Evolutionary conservation across 2,113 vertebrate genomes (phyloP).

Genomic region (Mionectes macconnelli): DNA sequence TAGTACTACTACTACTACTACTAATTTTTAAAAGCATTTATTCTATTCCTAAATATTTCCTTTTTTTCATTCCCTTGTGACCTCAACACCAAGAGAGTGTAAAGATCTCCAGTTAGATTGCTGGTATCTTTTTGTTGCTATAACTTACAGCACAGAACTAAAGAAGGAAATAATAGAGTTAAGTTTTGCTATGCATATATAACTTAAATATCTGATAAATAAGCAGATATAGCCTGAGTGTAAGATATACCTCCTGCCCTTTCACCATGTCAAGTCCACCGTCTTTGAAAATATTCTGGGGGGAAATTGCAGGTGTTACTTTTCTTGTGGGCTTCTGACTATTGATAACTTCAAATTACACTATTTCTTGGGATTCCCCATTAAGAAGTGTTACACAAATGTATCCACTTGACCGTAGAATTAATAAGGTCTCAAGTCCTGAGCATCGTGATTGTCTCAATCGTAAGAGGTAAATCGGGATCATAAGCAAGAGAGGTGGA

Average conservation of each 20-base stretch:
- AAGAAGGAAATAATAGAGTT: neutral
- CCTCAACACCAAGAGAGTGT: neutral
- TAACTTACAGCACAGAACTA: neutral
- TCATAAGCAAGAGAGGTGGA: neutral
- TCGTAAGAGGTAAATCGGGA: neutral
- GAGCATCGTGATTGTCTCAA: rapidly evolving
- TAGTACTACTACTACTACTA: neutral
- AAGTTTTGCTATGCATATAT: neutral
- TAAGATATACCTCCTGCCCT: neutral
- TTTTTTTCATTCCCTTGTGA: neutral
- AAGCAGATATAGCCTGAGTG: neutral
- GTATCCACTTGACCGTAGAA: neutral
- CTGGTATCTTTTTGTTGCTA: neutral
- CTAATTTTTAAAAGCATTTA: neutral
- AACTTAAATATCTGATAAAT: neutral
- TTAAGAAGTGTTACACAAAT: neutral
- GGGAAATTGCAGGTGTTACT: rapidly evolving
- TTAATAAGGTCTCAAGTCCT: neutral
- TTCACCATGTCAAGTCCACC: neutral
- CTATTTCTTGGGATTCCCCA: neutral
- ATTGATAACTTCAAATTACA: neutral
- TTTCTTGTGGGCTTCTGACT: neutral
- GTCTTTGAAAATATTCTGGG: neutral
- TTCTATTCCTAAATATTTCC: neutral
- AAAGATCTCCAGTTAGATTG: neutral